Conservation (phyloP, 2,797 vertebrate species). For the Esox lucius region DNA sequence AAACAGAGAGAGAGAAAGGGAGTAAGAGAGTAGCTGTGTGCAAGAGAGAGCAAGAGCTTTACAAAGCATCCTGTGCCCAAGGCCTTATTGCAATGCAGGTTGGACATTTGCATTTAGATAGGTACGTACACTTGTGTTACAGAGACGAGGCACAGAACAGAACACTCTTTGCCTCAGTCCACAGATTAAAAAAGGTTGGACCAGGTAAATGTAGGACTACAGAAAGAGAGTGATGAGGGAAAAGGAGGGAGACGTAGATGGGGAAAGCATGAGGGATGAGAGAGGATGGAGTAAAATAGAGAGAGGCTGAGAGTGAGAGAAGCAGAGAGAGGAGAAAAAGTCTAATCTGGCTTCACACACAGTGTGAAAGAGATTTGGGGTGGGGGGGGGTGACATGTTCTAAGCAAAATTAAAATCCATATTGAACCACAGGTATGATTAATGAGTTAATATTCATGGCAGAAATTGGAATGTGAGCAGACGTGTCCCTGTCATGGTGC, state of each 20-base stretch:
- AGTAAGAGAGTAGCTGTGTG: not conserved
- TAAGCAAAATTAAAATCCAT: slow-evolving; percentile 75
- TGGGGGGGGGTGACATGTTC: slow-evolving; percentile 42
- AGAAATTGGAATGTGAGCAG: slow-evolving; percentile 76
- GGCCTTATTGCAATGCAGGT: slow-evolving; percentile 54
- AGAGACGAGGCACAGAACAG: slow-evolving; percentile 55
- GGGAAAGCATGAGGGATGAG: slow-evolving; percentile 7
- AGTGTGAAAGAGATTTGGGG: slow-evolving; percentile 13
- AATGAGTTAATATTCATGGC: slow-evolving; percentile 82
- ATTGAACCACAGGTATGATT: slow-evolving; percentile 77
- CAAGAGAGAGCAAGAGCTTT: slow-evolving; percentile 9
- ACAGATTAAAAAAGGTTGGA: slow-evolving; percentile 48
- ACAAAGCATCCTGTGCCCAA: slow-evolving; percentile 28
- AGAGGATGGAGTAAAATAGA: slow-evolving; percentile 22
- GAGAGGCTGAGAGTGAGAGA: slow-evolving; percentile 20
- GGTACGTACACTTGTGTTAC: slow-evolving; percentile 73
- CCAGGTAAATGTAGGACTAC: slow-evolving; percentile 27
- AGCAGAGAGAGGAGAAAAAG: slow-evolving; percentile 40
- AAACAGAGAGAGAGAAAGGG: slow-evolving; percentile 10
- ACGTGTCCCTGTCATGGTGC: slow-evolving; percentile 55
- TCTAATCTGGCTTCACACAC: slow-evolving; percentile 54
- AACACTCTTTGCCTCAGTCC: slow-evolving; percentile 45
- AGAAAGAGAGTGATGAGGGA: slow-evolving; percentile 12
- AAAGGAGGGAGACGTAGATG: slow-evolving; percentile 23
- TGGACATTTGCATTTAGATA: slow-evolving; percentile 82